Percentiles rank a stretch among this genome's conserved stretches.
Evolutionary conservation across 1,140 invertebrate species (phyloP).

Genomic region (Berghia stephanieae): DNA sequence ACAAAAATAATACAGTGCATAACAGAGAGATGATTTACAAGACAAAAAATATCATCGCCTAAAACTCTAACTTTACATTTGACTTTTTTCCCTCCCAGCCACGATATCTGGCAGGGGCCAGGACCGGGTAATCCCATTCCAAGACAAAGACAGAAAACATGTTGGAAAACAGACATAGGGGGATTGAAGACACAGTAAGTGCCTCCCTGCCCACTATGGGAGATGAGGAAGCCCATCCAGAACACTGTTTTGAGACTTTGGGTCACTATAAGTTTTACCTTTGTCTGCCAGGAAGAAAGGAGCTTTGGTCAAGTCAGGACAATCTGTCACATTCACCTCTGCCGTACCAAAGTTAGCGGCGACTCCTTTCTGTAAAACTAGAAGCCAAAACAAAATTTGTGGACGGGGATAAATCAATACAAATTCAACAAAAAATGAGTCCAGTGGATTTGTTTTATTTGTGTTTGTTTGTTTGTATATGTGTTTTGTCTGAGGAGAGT

Average conservation of each 20-base stretch:
- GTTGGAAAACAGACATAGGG: not conserved
- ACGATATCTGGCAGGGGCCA: no score
- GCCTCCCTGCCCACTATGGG: no score
- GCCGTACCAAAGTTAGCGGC: conserved; percentile 77
- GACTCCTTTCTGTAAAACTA: conserved; percentile 80
- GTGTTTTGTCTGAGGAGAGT: no score
- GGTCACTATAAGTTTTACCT: conserved; percentile 69
- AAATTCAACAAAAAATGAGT: not conserved
- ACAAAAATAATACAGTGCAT: no score
- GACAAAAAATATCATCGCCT: no score
- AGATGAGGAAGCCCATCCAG: no score
- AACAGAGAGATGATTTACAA: no score
- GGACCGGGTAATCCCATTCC: no score
- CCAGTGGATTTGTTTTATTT: not conserved
- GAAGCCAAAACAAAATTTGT: conserved; percentile 28
- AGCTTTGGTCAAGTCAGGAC: conserved; percentile 81
- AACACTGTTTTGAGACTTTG: not conserved
- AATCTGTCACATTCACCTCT: conserved; percentile 79
- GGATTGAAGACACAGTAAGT: not conserved
- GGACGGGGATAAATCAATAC: not conserved
- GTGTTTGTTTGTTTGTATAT: conserved; percentile 16
- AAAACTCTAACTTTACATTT: no score
- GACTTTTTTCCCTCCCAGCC: no score
- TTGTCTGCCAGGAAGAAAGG: conserved; percentile 81
- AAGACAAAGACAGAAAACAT: not conserved